Base-by-base conservation (phyloP, 2,888 invertebrate genomes). In the Caenorhabditis sp. region DNA sequence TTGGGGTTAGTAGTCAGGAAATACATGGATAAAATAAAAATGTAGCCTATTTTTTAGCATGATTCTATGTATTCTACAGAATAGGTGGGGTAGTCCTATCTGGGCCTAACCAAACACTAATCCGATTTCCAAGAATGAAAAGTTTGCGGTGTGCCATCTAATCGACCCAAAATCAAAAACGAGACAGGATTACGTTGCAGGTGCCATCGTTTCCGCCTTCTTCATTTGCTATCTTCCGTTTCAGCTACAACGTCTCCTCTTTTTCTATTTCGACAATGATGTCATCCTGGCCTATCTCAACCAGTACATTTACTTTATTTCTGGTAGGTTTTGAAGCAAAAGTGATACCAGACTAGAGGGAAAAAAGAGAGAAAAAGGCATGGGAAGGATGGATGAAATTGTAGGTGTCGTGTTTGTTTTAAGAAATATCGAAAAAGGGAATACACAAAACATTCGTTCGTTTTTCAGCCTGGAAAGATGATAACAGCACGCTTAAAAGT, bases 211-310 rank as follows among this genome's bases (percentile, higher is more conserved):
- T 37, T 73, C 65, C 48, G 78, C 83, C 26, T 85, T 85, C 72
- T 85, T 85, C 78, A 62, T 83, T 15, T 85, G 85, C 59, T 85
- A 85, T 65, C 73, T 82, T 26, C 85, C 85, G 13, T 85, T 81
- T 72, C 85, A 85, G 71, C 41, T 80, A 2, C 85, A 85, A 66
- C 78, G 85, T 13, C 76, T 85, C 2, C 46, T 79, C 9, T 85
- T 85, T 59, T 84, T 85, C 74, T 81, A 84, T 58, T 32, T 85
- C 13, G 66, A 73, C 27, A 74, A 79, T 20, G 61, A 68, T 1
- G 73, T 66, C 0, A 30, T 70, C 4, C 35, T 83, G 2, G 17
- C 63, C 7, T 41, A 39, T 24, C 46, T 84, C 30, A 85, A 85
- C 59, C 80, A 82, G 39, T 84, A 85, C 37, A 43, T 83, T 9